Conservation (phyloP, 2,113 vertebrate genomes). For the Pomatostomus ruficeps region DNA sequence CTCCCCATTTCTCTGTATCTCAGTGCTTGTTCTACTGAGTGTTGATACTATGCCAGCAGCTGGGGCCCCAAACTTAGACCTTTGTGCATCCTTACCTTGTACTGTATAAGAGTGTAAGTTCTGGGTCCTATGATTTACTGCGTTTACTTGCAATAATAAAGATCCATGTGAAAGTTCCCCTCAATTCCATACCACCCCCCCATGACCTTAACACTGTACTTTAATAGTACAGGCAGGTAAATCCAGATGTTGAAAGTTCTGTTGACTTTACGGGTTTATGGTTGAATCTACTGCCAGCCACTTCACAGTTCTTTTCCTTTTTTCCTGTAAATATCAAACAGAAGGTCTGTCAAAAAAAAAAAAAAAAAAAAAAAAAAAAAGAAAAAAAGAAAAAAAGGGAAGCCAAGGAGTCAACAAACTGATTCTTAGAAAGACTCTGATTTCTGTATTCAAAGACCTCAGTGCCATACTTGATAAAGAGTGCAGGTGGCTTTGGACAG, state of each 20-base stretch:
- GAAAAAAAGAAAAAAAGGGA: neutral
- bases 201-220: neutral
- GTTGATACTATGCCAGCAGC: neutral
- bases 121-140: neutral
- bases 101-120: neutral
- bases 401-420: neutral
- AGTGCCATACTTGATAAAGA: neutral
- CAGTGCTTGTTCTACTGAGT: neutral
- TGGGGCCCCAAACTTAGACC: neutral
- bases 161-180: neutral
- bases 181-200: neutral
- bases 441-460: neutral
- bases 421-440: neutral
- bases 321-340: neutral
- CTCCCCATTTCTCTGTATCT: neutral
- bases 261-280: neutral
- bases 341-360: neutral
- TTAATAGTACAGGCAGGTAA: neutral
- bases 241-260: neutral
- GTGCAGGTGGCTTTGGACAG: neutral
- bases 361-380: neutral
- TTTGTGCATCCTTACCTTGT: neutral
- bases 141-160: neutral
- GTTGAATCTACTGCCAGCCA: neutral
- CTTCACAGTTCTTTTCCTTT: neutral